Conservation (phyloP, 2,888 invertebrate species). For the Cephus pygmeus region DNA sequence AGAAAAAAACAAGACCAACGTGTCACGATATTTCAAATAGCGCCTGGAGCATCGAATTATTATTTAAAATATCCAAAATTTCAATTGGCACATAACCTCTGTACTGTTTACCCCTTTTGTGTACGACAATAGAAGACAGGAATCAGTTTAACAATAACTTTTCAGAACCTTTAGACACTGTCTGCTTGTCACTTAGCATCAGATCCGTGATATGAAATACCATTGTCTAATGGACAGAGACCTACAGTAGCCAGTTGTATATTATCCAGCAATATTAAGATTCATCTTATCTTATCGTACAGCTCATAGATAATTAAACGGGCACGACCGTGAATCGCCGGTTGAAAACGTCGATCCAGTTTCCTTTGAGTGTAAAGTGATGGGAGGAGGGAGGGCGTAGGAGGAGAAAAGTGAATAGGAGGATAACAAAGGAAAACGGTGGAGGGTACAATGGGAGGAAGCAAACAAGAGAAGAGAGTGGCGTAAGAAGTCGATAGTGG, state of each 20-base stretch:
- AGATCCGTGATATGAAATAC: not conserved
- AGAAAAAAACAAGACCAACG: not conserved
- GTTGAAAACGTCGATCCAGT: not conserved
- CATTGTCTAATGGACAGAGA: not conserved
- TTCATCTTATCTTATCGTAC: not conserved
- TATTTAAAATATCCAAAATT: not conserved
- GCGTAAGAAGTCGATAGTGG: not conserved
- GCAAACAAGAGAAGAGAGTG: not conserved
- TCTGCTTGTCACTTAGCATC: not conserved
- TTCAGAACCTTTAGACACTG: not conserved
- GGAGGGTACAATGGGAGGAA: not conserved
- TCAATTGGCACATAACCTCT: not conserved
- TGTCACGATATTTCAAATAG: not conserved
- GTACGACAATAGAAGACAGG: not conserved
- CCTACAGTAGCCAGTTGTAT: not conserved
- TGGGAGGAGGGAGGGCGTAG: not conserved
- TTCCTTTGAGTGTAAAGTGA: not conserved
- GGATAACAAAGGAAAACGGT: not conserved
- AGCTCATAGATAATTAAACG: not conserved
- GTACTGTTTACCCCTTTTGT: not conserved
- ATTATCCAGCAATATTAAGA: not conserved
- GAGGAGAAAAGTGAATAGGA: not conserved
- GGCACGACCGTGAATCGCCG: not conserved
- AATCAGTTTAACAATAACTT: not conserved
- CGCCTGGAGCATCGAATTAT: not conserved